Evolutionary conservation across 2,888 invertebrate species (phyloP).

Genomic region (Brenthis hecate): DNA sequence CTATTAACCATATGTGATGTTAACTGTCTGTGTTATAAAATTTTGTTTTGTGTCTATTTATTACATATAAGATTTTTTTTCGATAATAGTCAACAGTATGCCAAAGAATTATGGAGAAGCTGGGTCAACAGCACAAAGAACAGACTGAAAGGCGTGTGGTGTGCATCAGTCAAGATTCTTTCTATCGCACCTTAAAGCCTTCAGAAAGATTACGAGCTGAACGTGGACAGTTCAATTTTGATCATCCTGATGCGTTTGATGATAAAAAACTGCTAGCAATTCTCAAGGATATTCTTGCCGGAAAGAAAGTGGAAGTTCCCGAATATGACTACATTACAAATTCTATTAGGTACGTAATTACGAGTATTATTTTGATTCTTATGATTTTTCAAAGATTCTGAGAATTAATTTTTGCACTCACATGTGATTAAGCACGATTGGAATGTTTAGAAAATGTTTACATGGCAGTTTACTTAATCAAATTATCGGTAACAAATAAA

Average conservation of each 20-base stretch:
- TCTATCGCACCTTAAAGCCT: slow-evolving; percentile 93
- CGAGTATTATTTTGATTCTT: neutral
- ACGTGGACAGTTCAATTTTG: slow-evolving; percentile 97
- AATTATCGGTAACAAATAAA: too few relatives aligned
- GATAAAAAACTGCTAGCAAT: slow-evolving; percentile 91
- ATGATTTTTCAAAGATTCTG: neutral
- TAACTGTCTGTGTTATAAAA: neutral
- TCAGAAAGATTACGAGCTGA: slow-evolving; percentile 92
- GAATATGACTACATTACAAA: slow-evolving; percentile 96
- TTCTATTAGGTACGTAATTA: slow-evolving; percentile 86
- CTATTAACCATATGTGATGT: too few relatives aligned
- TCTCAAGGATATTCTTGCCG: slow-evolving; percentile 90
- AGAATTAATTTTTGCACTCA: neutral
- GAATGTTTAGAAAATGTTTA: too few relatives aligned
- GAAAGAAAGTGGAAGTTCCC: slow-evolving; percentile 94
- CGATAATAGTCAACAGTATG: slow-evolving; percentile 96
- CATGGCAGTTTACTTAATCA: too few relatives aligned
- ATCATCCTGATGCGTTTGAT: slow-evolving; percentile 99
- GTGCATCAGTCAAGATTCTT: slow-evolving; percentile 97
- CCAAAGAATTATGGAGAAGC: slow-evolving; percentile 96
- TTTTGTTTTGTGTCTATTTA: too few relatives aligned
- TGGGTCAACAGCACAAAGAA: slow-evolving; percentile 96
- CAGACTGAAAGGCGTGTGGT: slow-evolving; percentile 94
- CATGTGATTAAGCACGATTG: too few relatives aligned
- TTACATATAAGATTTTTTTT: neutral